Base-by-base conservation (phyloP, 2,888 invertebrate genomes). In the Eupeodes latifasciatus region DNA sequence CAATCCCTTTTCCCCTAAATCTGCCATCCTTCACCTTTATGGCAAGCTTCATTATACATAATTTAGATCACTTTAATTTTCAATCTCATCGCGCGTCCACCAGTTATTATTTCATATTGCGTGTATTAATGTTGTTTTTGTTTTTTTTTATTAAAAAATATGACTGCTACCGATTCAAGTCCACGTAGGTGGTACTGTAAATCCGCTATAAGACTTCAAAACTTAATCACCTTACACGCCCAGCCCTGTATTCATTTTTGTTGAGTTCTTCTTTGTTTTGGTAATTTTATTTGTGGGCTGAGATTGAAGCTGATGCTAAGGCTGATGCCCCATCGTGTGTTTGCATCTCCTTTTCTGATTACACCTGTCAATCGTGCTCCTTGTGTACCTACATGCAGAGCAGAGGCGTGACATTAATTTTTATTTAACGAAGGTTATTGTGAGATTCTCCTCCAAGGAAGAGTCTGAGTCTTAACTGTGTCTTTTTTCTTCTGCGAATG, bases 281-380 rank as follows among this genome's bases (percentile, higher is more conserved):
- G 16, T 12, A 19, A 57, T 44, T 34, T 27, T 34, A n/a, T 6
- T 44, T 16, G 40, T 40, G 11, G 12, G 7, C 12, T 27, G 27
- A 27, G 27, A 2, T 3, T 27, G 40, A 40, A 1, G 40, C 5
- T 40, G 40, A 40, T 4, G 40, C 5, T 40, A 9, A 40, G 5
- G 5, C 9, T 11, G 40, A 16, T 36, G 55, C 40, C 61, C 69
- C 72, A 67, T 40, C 10, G 66, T 40, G 27, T 66, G 83, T 72
- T 49, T 74, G 77, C 76, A 77, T 67, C 87, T 55, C 69, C 67
- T 84, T 77, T 85, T 75, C 59, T 85, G 85, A 88, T 88, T 85
- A 85, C 88, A 88, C 85, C 85, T 88, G 88, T 88, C 88, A 88
- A 88, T 88, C 85, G 85, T 88, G 81, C 85, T 88, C 61, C 77